A percentile compares a stretch with the other conserved stretches of the same genome.
These are phyloP conservation scores for Porites evermanni DNA, from an alignment of 92 coral and sea anemone genomes.

Conservation along the genomic window DNA sequence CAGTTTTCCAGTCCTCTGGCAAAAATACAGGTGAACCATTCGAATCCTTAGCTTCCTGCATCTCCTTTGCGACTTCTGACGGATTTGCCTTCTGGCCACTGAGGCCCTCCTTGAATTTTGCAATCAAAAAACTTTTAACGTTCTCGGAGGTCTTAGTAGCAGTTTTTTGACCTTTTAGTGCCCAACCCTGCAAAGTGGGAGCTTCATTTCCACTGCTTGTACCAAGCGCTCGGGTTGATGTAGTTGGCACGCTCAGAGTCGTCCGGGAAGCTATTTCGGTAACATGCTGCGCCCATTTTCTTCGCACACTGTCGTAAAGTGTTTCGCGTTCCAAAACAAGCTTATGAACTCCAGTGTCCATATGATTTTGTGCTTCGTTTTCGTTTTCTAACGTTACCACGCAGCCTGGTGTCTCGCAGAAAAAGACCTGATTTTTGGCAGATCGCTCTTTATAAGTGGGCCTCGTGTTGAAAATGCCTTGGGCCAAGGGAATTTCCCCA, in stretches of 20 bases:
- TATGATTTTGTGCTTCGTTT: conserved; percentile 42
- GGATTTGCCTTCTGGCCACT: too few relatives aligned
- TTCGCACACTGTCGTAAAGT: conserved; percentile 42
- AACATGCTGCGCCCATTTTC: conserved; percentile 53
- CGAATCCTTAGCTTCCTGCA: too few relatives aligned
- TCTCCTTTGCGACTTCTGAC: too few relatives aligned
- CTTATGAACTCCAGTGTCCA: conserved; percentile 61
- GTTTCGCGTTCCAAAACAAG: conserved; percentile 51
- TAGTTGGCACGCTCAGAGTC: not conserved
- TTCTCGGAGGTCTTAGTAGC: too few relatives aligned
- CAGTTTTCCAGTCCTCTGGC: too few relatives aligned
- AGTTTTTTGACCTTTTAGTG: too few relatives aligned
- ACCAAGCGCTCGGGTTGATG: not conserved
- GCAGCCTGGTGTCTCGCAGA: conserved; percentile 50
- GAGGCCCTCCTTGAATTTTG: too few relatives aligned
- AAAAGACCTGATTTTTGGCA: conserved; percentile 36
- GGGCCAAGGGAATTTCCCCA: not conserved
- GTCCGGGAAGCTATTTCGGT: conserved; percentile 30
- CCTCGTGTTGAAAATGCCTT: not conserved
- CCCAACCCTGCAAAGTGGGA: too few relatives aligned
- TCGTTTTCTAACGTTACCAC: conserved; percentile 40
- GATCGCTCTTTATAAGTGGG: not conserved
- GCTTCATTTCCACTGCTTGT: too few relatives aligned
- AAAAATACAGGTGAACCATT: too few relatives aligned
- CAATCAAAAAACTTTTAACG: too few relatives aligned